A percentile compares a stretch with the other conserved stretches of the same genome.
These are phyloP conservation scores for Phasia obesa DNA, from an alignment of 2,888 invertebrate genomes.

Conservation along the genomic window DNA sequence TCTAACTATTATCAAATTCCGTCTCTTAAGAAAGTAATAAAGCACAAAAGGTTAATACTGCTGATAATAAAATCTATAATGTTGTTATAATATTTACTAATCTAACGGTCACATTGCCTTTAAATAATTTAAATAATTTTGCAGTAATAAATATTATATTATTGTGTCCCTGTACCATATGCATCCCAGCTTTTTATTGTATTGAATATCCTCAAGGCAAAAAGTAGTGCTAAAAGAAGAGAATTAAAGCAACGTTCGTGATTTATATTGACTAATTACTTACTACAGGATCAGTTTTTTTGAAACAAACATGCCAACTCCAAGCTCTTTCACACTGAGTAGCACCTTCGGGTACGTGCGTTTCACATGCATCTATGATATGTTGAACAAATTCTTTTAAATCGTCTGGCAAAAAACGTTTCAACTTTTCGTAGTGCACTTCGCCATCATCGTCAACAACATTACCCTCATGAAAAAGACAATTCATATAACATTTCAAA, in stretches of 20 bases:
- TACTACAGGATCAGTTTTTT: conserved; percentile 77
- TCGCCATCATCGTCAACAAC: conserved; percentile 77
- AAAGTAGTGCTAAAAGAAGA: conserved; percentile 72
- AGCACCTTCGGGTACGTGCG: conserved; percentile 74
- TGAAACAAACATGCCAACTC: conserved; percentile 78
- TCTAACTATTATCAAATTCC: too few relatives aligned
- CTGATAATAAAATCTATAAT: too few relatives aligned
- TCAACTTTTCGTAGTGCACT: conserved; percentile 76
- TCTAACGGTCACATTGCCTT: too few relatives aligned
- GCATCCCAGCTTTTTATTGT: background rate
- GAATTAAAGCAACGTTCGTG: background rate
- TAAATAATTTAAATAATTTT: too few relatives aligned
- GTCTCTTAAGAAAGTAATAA: too few relatives aligned
- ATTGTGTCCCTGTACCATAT: background rate
- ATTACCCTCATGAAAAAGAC: conserved; percentile 75
- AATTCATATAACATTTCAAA: conserved; percentile 78
- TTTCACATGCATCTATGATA: conserved; percentile 75
- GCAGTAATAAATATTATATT: too few relatives aligned
- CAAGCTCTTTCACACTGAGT: conserved; percentile 77
- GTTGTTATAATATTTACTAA: too few relatives aligned
- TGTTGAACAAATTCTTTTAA: conserved; percentile 74
- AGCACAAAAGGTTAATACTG: too few relatives aligned
- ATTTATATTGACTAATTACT: conserved; percentile 15
- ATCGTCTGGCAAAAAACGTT: conserved; percentile 72
- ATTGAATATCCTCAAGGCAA: conserved; percentile 57